Base-by-base conservation (phyloP, 1,140 invertebrate species). In the Cataglyphis hispanica region DNA sequence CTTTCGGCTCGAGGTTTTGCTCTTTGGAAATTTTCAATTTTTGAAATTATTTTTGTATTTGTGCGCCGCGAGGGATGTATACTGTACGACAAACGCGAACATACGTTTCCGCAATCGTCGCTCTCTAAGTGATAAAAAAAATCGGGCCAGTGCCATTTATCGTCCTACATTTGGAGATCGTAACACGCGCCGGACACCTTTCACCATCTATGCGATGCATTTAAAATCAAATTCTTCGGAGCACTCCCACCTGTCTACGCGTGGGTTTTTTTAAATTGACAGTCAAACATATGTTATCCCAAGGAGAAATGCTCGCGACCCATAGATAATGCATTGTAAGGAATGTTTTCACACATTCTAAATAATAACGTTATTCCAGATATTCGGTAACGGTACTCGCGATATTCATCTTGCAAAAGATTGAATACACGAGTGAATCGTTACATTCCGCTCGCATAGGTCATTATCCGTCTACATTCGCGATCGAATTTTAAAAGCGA, bases 101-200 rank as follows among this genome's bases (percentile, higher is more conserved):
- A 46, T 13, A 46, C 34, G n/a, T 27, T 46, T 50, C 34, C 46
- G 34, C n/a, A 58, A 60, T 60, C 46, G 16, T 50, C 46, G 58
- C 46, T 46, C 56, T 53, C 80, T 78, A 78, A 53, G 34, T 4
- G 31, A 46, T 64, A 60, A 50, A 50, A 50, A 50, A 50, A 89
- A 88, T 86, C 63, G 88, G 87, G 88, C 40, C 84, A 88, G 84
- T 88, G 87, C 69, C 84, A 89, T 88, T 89, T 88, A 89, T 89
- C 64, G 87, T 86, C 84, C 87, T 83, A 89, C 87, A 89, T 89
- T 78, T 76, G 46, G 46, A 37, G 80, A 89, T 89, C 70, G 61
- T 74, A 66, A 43, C 31, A 80, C 27, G 53, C 76, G 60, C 76
- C 64, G 67, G 53, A 61, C 40, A 88, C 84, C 88, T 89, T 89